A percentile compares a stretch with the other conserved stretches of the same genome.
phyloP scores from a whole-genome alignment of 2,113 vertebrate species.

The Rhinichthys klamathensis region DNA sequence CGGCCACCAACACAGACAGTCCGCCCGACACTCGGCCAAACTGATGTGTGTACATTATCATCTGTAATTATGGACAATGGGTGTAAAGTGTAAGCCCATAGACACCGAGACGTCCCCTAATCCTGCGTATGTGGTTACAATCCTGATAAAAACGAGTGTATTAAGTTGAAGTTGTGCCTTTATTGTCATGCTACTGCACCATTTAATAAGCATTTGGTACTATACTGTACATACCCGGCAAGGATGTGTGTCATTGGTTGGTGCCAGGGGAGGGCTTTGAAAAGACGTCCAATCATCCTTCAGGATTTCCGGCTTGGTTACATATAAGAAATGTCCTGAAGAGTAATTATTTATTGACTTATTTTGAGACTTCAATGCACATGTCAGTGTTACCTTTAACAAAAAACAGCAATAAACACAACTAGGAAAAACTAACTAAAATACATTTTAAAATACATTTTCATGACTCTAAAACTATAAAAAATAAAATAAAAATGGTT shows the following conservation, averaged over 20 bases:
- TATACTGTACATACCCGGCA: constrained; percentile 67
- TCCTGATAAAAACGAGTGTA: not conserved
- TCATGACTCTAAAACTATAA: not conserved
- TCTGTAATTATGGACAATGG: constrained; percentile 66
- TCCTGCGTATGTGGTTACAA: not conserved
- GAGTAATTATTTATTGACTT: not conserved
- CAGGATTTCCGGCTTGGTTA: constrained; percentile 70
- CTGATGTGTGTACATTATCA: constrained; percentile 87
- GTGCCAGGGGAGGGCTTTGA: constrained; percentile 71
- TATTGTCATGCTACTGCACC: not conserved
- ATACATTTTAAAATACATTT: not conserved
- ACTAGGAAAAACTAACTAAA: not conserved
- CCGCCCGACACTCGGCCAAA: constrained; percentile 76
- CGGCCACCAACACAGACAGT: constrained; percentile 73
- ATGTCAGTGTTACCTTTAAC: not conserved
- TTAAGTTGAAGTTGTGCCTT: not conserved
- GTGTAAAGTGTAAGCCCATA: not conserved
- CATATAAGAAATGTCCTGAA: constrained; percentile 77
- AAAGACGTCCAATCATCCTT: constrained; percentile 72
- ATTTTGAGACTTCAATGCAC: not conserved
- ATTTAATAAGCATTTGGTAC: not conserved
- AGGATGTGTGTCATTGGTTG: constrained; percentile 71
- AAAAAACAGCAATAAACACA: not conserved
- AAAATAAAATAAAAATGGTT: not conserved
- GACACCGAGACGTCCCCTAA: not conserved